These are phyloP conservation scores for Leucoma salicis DNA, from an alignment of 2,888 invertebrate species.

Conservation along the genomic window DNA sequence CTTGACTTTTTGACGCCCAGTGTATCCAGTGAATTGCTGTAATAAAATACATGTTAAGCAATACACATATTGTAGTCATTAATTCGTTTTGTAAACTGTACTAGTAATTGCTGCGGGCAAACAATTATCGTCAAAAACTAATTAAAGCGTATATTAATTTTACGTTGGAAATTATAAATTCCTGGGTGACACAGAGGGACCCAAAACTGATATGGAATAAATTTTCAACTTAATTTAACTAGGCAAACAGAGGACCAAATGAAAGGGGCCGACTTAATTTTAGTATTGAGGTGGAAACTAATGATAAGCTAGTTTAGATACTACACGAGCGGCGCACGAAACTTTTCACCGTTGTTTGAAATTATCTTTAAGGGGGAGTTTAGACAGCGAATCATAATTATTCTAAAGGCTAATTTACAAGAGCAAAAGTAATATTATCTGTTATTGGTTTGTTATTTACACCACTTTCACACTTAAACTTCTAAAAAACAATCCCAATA, in stretches of 20 bases:
- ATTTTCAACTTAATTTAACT: slow-evolving; percentile 82
- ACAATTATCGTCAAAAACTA: slow-evolving; percentile 62
- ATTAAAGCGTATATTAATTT: slow-evolving; percentile 64
- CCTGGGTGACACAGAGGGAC: slow-evolving; percentile 69
- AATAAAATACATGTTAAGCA: too few relatives aligned
- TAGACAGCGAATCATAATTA: neutral
- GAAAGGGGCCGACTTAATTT: slow-evolving; percentile 74
- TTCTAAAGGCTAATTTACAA: neutral
- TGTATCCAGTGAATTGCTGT: too few relatives aligned
- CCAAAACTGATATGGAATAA: slow-evolving; percentile 75
- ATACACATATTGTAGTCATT: too few relatives aligned
- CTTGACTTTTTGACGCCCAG: too few relatives aligned
- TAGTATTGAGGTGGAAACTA: slow-evolving; percentile 76
- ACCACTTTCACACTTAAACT: too few relatives aligned
- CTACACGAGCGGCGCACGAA: slow-evolving; percentile 30
- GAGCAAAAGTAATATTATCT: neutral
- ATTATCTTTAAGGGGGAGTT: neutral
- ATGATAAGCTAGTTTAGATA: slow-evolving; percentile 70
- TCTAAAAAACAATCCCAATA: too few relatives aligned
- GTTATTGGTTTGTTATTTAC: too few relatives aligned
- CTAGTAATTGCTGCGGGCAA: slow-evolving; percentile 27
- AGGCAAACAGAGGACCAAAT: slow-evolving; percentile 72
- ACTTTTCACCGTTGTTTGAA: neutral
- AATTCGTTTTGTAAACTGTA: too few relatives aligned
- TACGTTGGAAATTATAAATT: slow-evolving; percentile 73